These are phyloP conservation scores for Eurois occulta DNA, from an alignment of 2,888 invertebrate genomes.

Conservation along the genomic window DNA sequence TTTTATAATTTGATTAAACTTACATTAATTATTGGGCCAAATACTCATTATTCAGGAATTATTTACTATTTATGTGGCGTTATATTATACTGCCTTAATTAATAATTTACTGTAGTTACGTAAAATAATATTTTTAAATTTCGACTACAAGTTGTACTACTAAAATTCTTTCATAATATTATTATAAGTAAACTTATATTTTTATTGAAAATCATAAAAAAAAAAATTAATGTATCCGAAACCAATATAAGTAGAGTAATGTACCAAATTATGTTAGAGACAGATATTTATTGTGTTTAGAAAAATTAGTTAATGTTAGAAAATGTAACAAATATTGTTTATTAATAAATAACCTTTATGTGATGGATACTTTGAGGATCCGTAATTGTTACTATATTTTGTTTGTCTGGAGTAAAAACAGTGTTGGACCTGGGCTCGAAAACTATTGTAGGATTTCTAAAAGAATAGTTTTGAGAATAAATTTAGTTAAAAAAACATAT, in stretches of 20 bases:
- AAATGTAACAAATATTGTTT: slow-evolving; percentile 55
- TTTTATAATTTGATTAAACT: neutral
- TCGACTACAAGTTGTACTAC: slow-evolving; percentile 42
- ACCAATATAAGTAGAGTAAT: slow-evolving; percentile 56
- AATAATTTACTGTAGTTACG: slow-evolving; percentile 14
- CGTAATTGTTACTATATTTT: slow-evolving; percentile 60
- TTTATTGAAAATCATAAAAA: slow-evolving; percentile 59
- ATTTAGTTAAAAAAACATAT: slow-evolving; percentile 77
- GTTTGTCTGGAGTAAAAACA: slow-evolving; percentile 74
- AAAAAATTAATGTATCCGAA: slow-evolving; percentile 60
- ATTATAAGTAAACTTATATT: slow-evolving; percentile 63
- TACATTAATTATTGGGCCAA: slow-evolving; percentile 1
- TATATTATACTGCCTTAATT: slow-evolving; percentile 21
- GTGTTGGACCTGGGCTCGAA: slow-evolving; percentile 83
- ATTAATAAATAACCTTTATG: slow-evolving; percentile 16
- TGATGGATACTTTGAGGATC: slow-evolving; percentile 62
- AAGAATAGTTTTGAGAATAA: slow-evolving; percentile 85
- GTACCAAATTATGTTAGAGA: slow-evolving; percentile 67
- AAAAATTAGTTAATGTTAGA: slow-evolving; percentile 64
- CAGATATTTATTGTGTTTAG: slow-evolving; percentile 69
- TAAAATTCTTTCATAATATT: slow-evolving; percentile 46
- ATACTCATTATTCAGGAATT: neutral
- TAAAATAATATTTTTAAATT: slow-evolving; percentile 20
- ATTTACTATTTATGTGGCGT: slow-evolving; percentile 15
- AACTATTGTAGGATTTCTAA: slow-evolving; percentile 81